Conservation (phyloP, 2,888 invertebrate species). For the Aethes cnicana region DNA sequence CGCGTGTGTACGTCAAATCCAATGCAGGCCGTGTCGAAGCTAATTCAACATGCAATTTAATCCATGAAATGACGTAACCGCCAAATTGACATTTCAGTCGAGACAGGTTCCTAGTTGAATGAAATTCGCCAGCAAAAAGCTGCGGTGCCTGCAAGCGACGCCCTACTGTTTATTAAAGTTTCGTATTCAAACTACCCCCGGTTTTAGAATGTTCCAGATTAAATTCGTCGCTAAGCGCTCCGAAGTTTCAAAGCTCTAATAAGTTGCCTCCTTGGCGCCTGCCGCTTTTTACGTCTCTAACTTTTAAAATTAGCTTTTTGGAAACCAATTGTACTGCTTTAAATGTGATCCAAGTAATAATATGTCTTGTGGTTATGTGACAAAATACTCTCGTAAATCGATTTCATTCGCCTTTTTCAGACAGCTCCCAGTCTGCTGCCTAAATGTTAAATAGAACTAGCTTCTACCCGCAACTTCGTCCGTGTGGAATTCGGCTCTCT, state of each 20-base stretch:
- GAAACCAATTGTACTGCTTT: too few species aligned
- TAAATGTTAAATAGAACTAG: too few species aligned
- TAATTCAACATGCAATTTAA: conserved; percentile 15
- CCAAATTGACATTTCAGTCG: conserved; percentile 11
- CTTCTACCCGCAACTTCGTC: too few species aligned
- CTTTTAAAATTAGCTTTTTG: not conserved
- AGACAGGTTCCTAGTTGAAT: conserved; percentile 9
- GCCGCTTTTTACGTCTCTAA: not conserved
- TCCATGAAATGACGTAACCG: conserved; percentile 9
- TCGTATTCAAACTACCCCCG: conserved; percentile 1
- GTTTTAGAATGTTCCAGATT: conserved; percentile 2
- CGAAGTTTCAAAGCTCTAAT: not conserved
- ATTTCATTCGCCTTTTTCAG: too few species aligned
- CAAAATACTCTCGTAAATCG: too few species aligned
- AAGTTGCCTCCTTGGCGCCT: not conserved
- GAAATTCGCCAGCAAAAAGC: conserved; percentile 9
- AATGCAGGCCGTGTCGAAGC: conserved; percentile 7
- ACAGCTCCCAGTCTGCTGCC: too few species aligned
- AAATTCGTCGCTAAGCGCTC: not conserved
- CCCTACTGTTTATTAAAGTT: conserved; percentile 10
- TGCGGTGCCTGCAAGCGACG: conserved; percentile 1
- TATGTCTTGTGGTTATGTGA: too few species aligned
- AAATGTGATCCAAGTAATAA: too few species aligned
- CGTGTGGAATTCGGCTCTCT: too few species aligned
- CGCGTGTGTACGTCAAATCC: conserved; percentile 1